These are phyloP conservation scores for Sakesphorus luctuosus DNA, from an alignment of 2,113 vertebrate species.

Conservation along the genomic window DNA sequence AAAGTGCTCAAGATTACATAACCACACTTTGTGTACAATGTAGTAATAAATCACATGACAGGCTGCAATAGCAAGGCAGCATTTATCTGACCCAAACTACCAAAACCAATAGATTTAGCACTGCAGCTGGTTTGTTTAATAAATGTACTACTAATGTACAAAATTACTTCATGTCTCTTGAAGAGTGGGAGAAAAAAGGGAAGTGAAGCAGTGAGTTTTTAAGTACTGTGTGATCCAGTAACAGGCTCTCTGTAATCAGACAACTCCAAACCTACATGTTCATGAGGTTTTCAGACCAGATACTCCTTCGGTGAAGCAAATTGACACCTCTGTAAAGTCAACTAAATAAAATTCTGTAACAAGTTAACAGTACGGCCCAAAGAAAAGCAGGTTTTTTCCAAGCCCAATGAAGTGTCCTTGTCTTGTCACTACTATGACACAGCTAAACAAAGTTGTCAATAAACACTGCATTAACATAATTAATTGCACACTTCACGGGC, in stretches of 20 bases:
- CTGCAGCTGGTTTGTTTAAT: background rate
- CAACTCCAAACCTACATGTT: background rate
- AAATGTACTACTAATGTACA: background rate
- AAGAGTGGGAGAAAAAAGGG: rapidly evolving
- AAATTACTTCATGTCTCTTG: background rate
- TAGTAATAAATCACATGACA: background rate
- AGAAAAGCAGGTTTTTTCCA: background rate
- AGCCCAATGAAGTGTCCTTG: background rate
- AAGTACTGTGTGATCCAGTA: background rate
- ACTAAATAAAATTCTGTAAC: background rate
- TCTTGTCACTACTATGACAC: background rate
- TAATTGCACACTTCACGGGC: too few species aligned
- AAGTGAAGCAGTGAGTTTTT: background rate
- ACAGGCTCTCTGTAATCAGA: background rate
- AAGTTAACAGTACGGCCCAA: background rate
- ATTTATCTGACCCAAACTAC: background rate
- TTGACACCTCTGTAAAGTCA: background rate
- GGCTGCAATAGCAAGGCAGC: background rate
- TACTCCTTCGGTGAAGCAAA: background rate
- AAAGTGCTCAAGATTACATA: background rate
- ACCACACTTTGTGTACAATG: background rate
- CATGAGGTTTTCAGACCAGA: background rate
- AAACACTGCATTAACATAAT: too few species aligned
- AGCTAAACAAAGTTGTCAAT: background rate
- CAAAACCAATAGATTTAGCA: background rate